phyloP scores from a whole-genome alignment of 1,140 invertebrate species.

The Drosophila novamexicana region DNA sequence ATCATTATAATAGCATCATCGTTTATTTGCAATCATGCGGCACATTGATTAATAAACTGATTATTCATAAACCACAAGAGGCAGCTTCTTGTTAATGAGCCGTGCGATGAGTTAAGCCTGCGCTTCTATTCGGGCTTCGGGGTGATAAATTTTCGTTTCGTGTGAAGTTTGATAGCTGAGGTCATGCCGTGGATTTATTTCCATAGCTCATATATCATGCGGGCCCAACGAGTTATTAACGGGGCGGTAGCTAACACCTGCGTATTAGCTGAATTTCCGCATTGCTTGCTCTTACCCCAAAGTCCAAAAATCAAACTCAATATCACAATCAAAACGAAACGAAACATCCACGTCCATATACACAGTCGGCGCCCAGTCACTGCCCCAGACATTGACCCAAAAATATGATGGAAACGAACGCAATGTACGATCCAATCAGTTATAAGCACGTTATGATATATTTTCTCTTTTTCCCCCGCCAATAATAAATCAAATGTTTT shows the following conservation, averaged over 20 bases:
- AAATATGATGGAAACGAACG: constrained; percentile 32
- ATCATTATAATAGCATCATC: constrained; percentile 79
- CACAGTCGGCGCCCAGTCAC: constrained; percentile 27
- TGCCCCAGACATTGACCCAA: constrained; percentile 44
- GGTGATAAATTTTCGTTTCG: constrained; percentile 56
- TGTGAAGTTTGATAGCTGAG: constrained; percentile 79
- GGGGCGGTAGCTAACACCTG: constrained; percentile 73
- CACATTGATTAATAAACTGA: constrained; percentile 78
- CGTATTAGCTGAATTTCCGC: constrained; percentile 74
- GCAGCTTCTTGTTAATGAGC: constrained; percentile 81
- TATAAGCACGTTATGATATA: constrained; percentile 52
- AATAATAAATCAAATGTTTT: constrained; percentile 58
- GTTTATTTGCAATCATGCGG: constrained; percentile 71
- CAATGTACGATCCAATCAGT: constrained; percentile 47
- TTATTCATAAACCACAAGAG: constrained; percentile 77
- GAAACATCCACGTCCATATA: constrained; percentile 13
- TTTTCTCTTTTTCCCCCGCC: constrained; percentile 49
- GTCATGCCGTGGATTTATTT: constrained; percentile 80
- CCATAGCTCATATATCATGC: constrained; percentile 75
- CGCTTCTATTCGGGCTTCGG: constrained; percentile 26
- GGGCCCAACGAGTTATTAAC: constrained; percentile 52
- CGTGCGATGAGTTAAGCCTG: constrained; percentile 68
- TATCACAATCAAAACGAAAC: background rate
- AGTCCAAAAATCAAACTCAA: constrained; percentile 5
- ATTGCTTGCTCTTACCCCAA: constrained; percentile 44